Evolutionary conservation across 2,888 invertebrate genomes (phyloP).

Genomic region (Doris montereyensis): DNA sequence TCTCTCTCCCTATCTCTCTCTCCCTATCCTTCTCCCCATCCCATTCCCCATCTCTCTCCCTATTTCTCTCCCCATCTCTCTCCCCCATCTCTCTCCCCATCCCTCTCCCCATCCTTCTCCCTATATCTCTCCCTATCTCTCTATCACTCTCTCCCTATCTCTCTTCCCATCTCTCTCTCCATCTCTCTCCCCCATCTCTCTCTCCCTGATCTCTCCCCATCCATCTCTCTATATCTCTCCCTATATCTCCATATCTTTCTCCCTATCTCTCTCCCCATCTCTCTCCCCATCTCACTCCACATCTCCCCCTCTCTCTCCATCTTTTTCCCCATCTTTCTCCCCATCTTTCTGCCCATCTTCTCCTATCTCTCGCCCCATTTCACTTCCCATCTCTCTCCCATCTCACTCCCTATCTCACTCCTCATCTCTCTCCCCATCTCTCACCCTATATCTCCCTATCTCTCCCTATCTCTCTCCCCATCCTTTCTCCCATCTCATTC

Average conservation of each 20-base stretch:
- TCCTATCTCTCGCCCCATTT: too few species aligned
- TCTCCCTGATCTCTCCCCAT: neutral
- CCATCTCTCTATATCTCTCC: conserved; percentile 24
- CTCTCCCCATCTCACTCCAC: too few species aligned
- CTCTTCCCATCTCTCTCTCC: neutral
- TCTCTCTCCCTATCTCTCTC: too few species aligned
- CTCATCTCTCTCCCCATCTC: conserved; percentile 9
- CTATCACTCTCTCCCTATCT: conserved; percentile 9
- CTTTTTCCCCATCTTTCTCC: too few species aligned
- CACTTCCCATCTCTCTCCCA: too few species aligned
- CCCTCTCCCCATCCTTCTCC: neutral
- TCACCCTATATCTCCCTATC: too few species aligned
- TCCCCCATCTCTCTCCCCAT: too few species aligned
- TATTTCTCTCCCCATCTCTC: too few species aligned
- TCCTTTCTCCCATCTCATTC: conserved; percentile 12
- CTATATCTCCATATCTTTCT: neutral
- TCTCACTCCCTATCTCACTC: neutral
- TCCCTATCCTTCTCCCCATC: too few species aligned
- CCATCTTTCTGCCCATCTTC: too few species aligned
- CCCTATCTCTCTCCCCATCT: too few species aligned
- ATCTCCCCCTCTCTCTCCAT: neutral
- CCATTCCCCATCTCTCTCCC: too few species aligned
- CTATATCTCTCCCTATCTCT: conserved; percentile 18
- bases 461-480: neutral
- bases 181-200: neutral